phyloP scores from a whole-genome alignment of 1,140 invertebrate species.

The Eufriesea mexicana region DNA sequence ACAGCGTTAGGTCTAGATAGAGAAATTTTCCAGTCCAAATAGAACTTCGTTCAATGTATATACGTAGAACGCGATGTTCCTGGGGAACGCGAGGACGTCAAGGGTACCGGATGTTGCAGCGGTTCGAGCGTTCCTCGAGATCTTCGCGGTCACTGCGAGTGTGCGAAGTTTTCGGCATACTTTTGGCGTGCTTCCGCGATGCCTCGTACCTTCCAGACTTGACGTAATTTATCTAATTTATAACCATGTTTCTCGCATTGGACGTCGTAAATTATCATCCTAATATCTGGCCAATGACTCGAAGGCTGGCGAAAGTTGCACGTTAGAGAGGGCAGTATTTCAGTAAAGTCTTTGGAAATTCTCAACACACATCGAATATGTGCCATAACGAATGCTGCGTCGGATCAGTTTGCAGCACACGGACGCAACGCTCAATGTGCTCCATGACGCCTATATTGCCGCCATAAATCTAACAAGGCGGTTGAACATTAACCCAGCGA shows the following conservation, averaged over 20 bases:
- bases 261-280: not conserved
- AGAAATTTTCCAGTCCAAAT: not conserved
- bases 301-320: not conserved
- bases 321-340: not conserved
- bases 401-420: slow-evolving; percentile 26
- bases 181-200: not conserved
- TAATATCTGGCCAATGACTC: not conserved
- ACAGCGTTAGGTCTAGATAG: too few species aligned
- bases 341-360: slow-evolving; percentile 17
- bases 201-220: not conserved
- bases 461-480: slow-evolving; percentile 77
- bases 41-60: too few species aligned
- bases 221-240: not conserved
- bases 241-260: not conserved
- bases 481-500: slow-evolving; percentile 70
- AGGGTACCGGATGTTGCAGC: too few species aligned
- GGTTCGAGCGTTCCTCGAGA: not conserved
- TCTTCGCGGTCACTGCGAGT: not conserved
- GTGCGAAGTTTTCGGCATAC: not conserved
- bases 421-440: slow-evolving; percentile 68
- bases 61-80: not conserved
- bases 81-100: not conserved
- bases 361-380: slow-evolving; percentile 22
- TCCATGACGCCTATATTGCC: slow-evolving; percentile 75
- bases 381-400: slow-evolving; percentile 33